A percentile compares a stretch with the other conserved stretches of the same genome.
These are phyloP conservation scores for human (Homo sapiens) DNA, from an alignment of 2,113 vertebrate species.

Conservation along the genomic window GRCh38 chr13:64186001-64186500, in stretches of 20 bases:
- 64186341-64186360: background rate
- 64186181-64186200: background rate
- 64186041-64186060: background rate
- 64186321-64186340: background rate
- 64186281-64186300: background rate
- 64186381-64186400: background rate
- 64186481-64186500: background rate
- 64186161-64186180: background rate
- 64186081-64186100: background rate
- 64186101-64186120: background rate
- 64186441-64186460: background rate
- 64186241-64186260: slow-evolving; percentile 30
- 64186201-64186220: background rate
- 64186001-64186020: background rate
- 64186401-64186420: background rate
- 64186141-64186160: background rate
- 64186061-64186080: background rate
- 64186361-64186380: background rate
- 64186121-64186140: background rate
- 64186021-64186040: background rate
- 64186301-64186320: background rate
- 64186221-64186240: background rate
- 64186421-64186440: background rate
- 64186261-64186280: background rate
- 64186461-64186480: background rate